These are phyloP conservation scores for Phaonia tiefii DNA, from an alignment of 2,888 invertebrate genomes.

Conservation along the genomic window DNA sequence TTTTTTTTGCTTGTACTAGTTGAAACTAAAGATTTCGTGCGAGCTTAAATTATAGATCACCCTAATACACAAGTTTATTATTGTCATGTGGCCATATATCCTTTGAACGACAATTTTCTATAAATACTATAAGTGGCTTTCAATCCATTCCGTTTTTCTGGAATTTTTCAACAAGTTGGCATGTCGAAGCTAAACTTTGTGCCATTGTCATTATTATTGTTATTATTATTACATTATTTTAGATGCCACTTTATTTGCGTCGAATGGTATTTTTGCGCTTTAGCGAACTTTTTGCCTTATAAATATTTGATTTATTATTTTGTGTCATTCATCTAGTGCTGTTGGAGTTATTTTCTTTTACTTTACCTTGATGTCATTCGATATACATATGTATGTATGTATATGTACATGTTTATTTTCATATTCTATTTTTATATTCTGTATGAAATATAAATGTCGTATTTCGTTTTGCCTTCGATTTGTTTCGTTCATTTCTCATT, in stretches of 20 bases:
- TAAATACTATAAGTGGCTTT: too few species aligned
- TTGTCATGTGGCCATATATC: too few species aligned
- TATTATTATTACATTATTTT: constrained; percentile 12
- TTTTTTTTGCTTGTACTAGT: too few species aligned
- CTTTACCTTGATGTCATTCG: constrained; percentile 16
- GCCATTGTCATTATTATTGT: constrained; percentile 69
- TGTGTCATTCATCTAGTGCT: neutral
- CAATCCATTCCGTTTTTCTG: too few species aligned
- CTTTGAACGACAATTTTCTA: neutral
- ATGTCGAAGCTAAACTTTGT: constrained; percentile 71
- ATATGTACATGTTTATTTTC: neutral
- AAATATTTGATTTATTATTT: constrained; percentile 23
- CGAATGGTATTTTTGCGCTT: neutral
- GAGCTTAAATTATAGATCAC: too few species aligned
- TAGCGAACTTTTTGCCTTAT: constrained; percentile 28
- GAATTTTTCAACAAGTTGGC: constrained; percentile 71
- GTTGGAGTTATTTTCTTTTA: neutral
- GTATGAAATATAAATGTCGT: too few species aligned
- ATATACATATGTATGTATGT: constrained; percentile 12
- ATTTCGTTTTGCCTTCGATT: constrained; percentile 2
- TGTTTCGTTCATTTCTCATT: constrained; percentile 57
- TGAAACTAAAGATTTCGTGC: too few species aligned
- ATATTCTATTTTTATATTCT: too few species aligned
- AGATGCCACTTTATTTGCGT: neutral
- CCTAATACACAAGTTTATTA: too few species aligned